Base-by-base conservation (phyloP, 2,888 invertebrate species). In the Parnassius apollo region DNA sequence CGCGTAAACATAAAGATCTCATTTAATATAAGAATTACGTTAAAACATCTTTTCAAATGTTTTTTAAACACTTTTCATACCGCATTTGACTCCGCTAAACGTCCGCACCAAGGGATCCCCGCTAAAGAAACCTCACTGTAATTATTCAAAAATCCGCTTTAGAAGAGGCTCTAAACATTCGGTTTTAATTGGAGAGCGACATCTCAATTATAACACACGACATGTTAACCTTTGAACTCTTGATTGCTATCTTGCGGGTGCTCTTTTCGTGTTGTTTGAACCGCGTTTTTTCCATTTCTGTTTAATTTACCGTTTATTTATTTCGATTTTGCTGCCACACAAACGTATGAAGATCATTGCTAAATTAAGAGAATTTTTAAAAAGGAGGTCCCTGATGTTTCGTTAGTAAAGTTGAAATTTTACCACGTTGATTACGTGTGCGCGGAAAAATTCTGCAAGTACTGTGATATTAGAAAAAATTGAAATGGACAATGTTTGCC, bases 151-250 rank as follows among this genome's bases (percentile, higher is more conserved):
- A 82, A 80, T 76, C 75, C 75, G 73, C 73, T 69, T 69, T 71
- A 73, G 73, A 70, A 69, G 72, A 69, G 72, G 70, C 75, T 78
- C 80, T 81, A 83, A 86, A 85, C 82, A 81, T 84, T 83, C 79
- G 70, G 75, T 83, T 85, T 90, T 89, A 91, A 91, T 91, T 91
- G 88, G 87, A 89, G 87, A 76, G 84, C 75, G 72, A 71, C 76
- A 72, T 75, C 82, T 86, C 83, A 81, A 84, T 85, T 84, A 84
- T 80, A 77, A 85, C 81, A 85, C 81, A 83, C 81, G 78, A 73
- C 78, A 78, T 82, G 77, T 74, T 74, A 74, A 73, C 78, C 85
- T 88, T 88, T 89, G 85, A 89, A 83, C 82, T 81, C 71, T 60
- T 77, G 82, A 82, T 85, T 84, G 80, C 83, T 82, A 77, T 84